A percentile compares a stretch with the other conserved stretches of the same genome.
Evolutionary conservation across 2,113 vertebrate genomes (phyloP).

Genomic region (Mastomys coucha): DNA sequence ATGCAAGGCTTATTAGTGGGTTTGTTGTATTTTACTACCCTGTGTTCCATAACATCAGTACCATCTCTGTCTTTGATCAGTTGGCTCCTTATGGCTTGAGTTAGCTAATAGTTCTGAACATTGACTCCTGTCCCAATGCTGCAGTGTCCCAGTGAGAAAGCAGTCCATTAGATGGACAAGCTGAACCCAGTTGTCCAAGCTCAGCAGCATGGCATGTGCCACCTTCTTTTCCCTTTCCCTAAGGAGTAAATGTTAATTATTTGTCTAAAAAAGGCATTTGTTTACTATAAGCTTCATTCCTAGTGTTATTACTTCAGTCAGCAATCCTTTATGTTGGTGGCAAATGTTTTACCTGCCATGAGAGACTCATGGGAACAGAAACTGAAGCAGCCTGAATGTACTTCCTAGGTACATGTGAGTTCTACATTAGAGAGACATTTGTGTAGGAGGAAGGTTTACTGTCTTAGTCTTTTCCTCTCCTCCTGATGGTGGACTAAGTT

Average conservation of each 20-base stretch:
- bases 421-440: background rate
- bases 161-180: background rate
- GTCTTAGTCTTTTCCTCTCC: constrained; percentile 5
- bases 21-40: too few relatives aligned
- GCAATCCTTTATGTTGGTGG: background rate
- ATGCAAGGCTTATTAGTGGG: background rate
- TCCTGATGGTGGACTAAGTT: background rate
- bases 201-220: rapidly evolving
- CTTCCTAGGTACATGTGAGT: background rate
- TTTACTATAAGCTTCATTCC: background rate
- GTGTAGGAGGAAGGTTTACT: constrained; percentile 3
- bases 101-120: background rate
- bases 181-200: background rate
- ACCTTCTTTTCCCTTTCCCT: background rate
- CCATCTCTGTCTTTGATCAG: background rate
- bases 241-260: background rate
- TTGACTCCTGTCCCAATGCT: too few relatives aligned
- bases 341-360: background rate
- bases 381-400: background rate
- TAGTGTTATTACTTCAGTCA: constrained; percentile 48
- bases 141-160: background rate
- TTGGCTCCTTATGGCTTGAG: too few relatives aligned
- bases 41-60: background rate
- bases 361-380: background rate
- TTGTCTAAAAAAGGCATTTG: background rate